Evolutionary conservation across 53 echinoderm and acorn worm species (phyloP), one percentile per base, ranked within the genome.

Genomic region (Temnopleurus reevesii): DNA sequence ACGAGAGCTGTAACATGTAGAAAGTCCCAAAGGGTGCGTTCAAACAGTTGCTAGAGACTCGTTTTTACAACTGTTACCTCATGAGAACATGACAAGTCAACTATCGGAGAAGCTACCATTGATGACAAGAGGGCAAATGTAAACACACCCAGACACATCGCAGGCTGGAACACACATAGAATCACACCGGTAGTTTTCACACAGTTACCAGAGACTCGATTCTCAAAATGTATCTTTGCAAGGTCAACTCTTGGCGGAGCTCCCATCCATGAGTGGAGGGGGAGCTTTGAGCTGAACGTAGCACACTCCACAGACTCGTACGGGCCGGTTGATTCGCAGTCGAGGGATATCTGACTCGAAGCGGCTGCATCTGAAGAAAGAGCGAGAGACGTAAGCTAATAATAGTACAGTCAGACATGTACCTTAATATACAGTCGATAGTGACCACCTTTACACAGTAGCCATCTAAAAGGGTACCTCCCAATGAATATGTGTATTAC

Each of bases 321-420:
- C 94, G 21, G 94, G 86, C 31, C 94, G 94, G 76, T 79, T 84
- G 76, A 93, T 94, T 61, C 90, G 93, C 10, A 94, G 90, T 19
- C 95, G 82, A 1, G 89, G 94, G n/a, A 97, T 92, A 56, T 93
- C 91, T 3, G 98, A 94, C 49, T 97, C 98, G 89, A 85, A 94
- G 29, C 93, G 92, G 49, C 95, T 97, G 91, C 98, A 97, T 76
- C 98, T 97, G 90, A n/a, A 38, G n/a, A 71, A 38, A 19, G 41
- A 66, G 3, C n/a, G n/a, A n/a, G n/a, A n/a, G n/a, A n/a, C n/a
- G n/a, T n/a, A n/a, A n/a, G n/a, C n/a, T n/a, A n/a, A n/a, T n/a
- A n/a, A n/a, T n/a, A n/a, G n/a, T n/a, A n/a, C n/a, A n/a, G n/a
- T n/a, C n/a, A n/a, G n/a, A n/a, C n/a, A n/a, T n/a, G n/a, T n/a